Percentiles rank a stretch among this genome's conserved stretches.
Evolutionary conservation across 2,113 vertebrate genomes (phyloP).

Genomic region (Toxotes jaculatrix): DNA sequence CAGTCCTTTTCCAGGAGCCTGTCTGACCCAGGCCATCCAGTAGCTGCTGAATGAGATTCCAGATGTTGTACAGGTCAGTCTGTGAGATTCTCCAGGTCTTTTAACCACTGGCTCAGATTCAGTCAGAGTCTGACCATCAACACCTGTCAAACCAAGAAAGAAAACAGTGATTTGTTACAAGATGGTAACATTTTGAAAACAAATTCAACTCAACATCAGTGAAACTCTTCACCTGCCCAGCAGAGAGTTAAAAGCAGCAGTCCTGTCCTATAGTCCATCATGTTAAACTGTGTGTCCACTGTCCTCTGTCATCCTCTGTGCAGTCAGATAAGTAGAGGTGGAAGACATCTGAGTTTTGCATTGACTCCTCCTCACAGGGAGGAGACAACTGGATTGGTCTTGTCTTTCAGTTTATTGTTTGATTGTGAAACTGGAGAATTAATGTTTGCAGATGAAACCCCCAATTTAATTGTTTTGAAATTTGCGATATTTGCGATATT

Average conservation of each 20-base stretch:
- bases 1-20: too few species aligned
- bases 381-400: background rate
- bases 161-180: background rate
- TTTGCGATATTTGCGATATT: too few species aligned
- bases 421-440: too few species aligned
- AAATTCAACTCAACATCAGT: background rate
- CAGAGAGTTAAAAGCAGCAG: constrained; percentile 45
- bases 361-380: constrained; percentile 38
- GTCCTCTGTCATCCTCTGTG: constrained; percentile 28
- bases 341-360: constrained; percentile 40
- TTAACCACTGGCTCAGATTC: too few species aligned
- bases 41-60: too few species aligned
- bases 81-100: too few species aligned
- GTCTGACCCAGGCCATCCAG: too few species aligned
- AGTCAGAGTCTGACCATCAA: background rate
- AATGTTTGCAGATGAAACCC: too few species aligned
- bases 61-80: too few species aligned
- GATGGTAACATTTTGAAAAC: too few species aligned
- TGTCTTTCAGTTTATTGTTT: too few species aligned
- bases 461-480: too few species aligned
- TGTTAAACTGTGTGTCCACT: constrained; percentile 42
- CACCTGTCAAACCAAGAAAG: background rate
- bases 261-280: constrained; percentile 46
- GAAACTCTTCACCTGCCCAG: constrained; percentile 16
- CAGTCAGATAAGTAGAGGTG: constrained; percentile 32